phyloP scores from a whole-genome alignment of 2,888 invertebrate genomes.

The Bugula neritina region DNA sequence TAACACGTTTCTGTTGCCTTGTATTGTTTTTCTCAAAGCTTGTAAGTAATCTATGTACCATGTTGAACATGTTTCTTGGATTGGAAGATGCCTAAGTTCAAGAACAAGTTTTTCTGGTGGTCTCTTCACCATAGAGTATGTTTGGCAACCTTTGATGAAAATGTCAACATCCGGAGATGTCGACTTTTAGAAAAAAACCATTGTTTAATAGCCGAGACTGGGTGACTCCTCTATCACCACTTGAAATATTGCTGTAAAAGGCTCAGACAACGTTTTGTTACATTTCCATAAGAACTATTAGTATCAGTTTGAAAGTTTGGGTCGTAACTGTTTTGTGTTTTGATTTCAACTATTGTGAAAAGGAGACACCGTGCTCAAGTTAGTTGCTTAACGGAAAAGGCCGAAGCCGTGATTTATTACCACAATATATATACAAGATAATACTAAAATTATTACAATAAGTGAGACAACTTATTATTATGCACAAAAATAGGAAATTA shows the following conservation, averaged over 20 bases:
- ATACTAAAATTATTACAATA: too few relatives aligned
- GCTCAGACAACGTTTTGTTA: not conserved
- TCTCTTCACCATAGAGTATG: not conserved
- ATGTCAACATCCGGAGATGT: not conserved
- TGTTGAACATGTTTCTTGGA: not conserved
- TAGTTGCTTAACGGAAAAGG: too few relatives aligned
- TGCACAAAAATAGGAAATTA: too few relatives aligned
- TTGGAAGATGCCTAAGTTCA: not conserved
- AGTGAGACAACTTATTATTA: too few relatives aligned
- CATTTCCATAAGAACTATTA: not conserved
- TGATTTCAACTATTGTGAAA: too few relatives aligned
- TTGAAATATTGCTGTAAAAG: not conserved
- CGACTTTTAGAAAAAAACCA: not conserved
- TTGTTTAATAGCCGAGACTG: not conserved
- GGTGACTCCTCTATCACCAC: not conserved
- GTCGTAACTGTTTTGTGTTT: too few relatives aligned
- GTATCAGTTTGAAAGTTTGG: not conserved
- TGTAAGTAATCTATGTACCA: constrained; percentile 2
- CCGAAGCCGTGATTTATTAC: too few relatives aligned
- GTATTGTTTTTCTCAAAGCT: not conserved
- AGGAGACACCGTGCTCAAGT: too few relatives aligned
- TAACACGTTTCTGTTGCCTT: not conserved
- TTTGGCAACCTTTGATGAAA: not conserved
- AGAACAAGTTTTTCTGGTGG: not conserved
- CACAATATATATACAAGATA: too few relatives aligned